Percentiles rank a stretch among this genome's conserved stretches.
phyloP scores from a whole-genome alignment of 2,888 invertebrate species.

The Chaetogeoica ovagalla region DNA sequence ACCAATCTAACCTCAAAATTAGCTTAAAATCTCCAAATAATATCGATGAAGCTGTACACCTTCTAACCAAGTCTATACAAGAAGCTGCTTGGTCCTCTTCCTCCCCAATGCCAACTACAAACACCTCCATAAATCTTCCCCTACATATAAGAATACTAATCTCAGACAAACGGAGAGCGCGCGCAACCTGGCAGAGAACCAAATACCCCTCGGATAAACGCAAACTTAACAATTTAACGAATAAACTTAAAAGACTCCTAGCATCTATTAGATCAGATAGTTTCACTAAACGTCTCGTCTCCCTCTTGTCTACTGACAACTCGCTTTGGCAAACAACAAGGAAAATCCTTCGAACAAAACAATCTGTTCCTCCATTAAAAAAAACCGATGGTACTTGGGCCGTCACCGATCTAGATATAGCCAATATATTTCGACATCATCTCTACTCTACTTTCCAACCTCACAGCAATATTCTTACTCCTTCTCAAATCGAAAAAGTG shows the following conservation, averaged over 20 bases:
- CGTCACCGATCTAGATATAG: conserved; percentile 20
- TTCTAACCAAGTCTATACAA: background rate
- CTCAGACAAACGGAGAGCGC: background rate
- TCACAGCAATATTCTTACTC: background rate
- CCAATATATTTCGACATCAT: conserved; percentile 12
- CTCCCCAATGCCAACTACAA: conserved; percentile 11
- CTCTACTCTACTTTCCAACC: conserved; percentile 26
- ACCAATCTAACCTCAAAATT: background rate
- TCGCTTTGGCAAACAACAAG: conserved; percentile 23
- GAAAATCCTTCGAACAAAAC: conserved; percentile 6
- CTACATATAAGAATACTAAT: conserved; percentile 16
- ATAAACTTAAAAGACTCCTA: conserved; percentile 15
- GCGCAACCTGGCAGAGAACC: conserved; percentile 24
- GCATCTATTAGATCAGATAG: conserved; percentile 7
- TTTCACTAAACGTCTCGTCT: background rate
- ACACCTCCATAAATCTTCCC: background rate
- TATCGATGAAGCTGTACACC: background rate
- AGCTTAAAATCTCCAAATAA: background rate
- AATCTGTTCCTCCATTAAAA: background rate
- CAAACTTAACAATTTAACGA: conserved; percentile 20
- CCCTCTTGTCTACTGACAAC: conserved; percentile 4
- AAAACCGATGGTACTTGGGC: conserved; percentile 21
- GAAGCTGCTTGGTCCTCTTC: conserved; percentile 21
- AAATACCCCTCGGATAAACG: conserved; percentile 28
- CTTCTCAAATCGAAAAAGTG: conserved; percentile 21